Evolutionary conservation across 2,797 vertebrate genomes (phyloP).

Genomic region (Typhlichthys eigenmanni): DNA sequence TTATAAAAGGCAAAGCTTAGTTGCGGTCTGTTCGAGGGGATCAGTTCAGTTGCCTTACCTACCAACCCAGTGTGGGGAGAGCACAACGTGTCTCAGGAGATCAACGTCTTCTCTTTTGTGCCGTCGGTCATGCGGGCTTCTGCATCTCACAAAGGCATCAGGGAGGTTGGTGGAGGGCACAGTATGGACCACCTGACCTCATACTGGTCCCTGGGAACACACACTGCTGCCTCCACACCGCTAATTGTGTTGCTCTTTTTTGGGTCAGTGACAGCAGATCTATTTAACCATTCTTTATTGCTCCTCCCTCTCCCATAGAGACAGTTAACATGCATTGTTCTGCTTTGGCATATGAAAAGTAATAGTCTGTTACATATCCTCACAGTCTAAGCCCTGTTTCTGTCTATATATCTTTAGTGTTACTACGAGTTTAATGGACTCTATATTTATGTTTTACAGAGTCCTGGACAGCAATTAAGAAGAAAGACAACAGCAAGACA

Average conservation of each 20-base stretch:
- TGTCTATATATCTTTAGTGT: too few species aligned
- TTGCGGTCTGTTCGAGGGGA: constrained; percentile 66
- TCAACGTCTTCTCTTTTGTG: constrained; percentile 74
- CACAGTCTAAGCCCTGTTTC: constrained; percentile 33
- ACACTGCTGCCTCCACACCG: constrained; percentile 37
- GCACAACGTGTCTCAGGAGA: constrained; percentile 66
- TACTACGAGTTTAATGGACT: too few species aligned
- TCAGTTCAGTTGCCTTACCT: constrained; percentile 71
- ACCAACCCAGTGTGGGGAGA: constrained; percentile 57
- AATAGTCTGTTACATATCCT: constrained; percentile 49
- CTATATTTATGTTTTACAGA: background rate
- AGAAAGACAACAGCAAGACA: background rate
- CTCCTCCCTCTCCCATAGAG: constrained; percentile 62
- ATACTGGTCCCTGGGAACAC: constrained; percentile 53
- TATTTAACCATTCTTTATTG: constrained; percentile 65
- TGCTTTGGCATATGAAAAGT: constrained; percentile 62
- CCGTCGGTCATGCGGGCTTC: constrained; percentile 70
- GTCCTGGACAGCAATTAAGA: background rate
- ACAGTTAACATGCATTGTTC: constrained; percentile 67
- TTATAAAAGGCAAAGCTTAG: constrained; percentile 61
- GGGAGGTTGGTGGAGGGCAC: constrained; percentile 61
- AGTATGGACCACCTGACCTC: constrained; percentile 75
- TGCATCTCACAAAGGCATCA: constrained; percentile 64
- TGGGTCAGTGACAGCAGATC: constrained; percentile 62
- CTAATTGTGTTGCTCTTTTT: constrained; percentile 71